Base-by-base conservation (phyloP, 2,888 invertebrate genomes). In the Minunthozetes semirufus region DNA sequence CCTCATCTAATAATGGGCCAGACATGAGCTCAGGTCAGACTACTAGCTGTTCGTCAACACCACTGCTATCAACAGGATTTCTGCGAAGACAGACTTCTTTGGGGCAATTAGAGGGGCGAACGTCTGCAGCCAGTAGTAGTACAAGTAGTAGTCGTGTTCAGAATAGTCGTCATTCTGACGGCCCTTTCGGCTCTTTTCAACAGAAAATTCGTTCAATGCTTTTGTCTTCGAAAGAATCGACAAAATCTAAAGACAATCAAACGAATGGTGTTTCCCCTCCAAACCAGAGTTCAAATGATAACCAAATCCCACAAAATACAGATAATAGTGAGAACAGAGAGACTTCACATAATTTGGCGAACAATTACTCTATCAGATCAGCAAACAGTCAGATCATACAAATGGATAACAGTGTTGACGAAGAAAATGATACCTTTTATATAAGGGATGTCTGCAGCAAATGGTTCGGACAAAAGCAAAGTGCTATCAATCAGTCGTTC, bases 381-480 rank as follows among this genome's bases (percentile, higher is more conserved):
- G 13, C 22, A 8, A 29, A 46, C 15, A 33, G 11, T 15, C 48
- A 42, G 25, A 53, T 25, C 11, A 13, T 68, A 17, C 53, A 63
- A 3, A 11, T 27, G 8, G 46, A 19, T 22, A 71, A 59, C 33
- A 4, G 19, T 19, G 9, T 46, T 3, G 73, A 53, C 1, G 68
- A 48, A n/a, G 74, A 74, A 71, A 59, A 50, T 22, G 72, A 73
- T 66, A 38, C 75, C 5, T 50, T 56, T 19, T 76, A 78, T 38
- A 68, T 78, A 25, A 73, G 77, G 11, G 76, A 77, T 22, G 76
- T 77, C 9, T 78, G 78, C 61, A 78, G 73, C 42, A 77, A 76
- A 74, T 74, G 76, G 19, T 78, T 78, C 33, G 48, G 70, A 46
- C 70, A 70, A 25, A 70, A 19, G 2, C 42, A 70, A 17, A 46